phyloP scores from a whole-genome alignment of 2,113 vertebrate genomes.

The Eudyptes chrysolophus region DNA sequence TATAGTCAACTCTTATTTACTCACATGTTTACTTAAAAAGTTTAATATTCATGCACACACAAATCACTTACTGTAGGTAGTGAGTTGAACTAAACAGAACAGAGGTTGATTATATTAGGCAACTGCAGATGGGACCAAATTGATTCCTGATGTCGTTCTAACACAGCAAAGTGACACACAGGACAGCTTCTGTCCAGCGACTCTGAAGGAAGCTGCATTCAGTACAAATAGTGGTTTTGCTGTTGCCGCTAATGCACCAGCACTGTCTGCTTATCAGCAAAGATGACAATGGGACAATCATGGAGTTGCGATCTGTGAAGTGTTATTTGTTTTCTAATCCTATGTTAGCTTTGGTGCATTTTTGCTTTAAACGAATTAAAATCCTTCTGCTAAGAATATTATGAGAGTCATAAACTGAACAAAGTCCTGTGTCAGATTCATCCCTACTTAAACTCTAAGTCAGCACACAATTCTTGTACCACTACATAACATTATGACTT shows the following conservation, averaged over 20 bases:
- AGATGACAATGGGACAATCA: neutral
- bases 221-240: neutral
- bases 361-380: neutral
- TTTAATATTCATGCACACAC: conserved; percentile 36
- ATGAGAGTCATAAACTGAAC: neutral
- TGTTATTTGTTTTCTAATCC: neutral
- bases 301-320: neutral
- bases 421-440: neutral
- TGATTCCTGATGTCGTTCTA: neutral
- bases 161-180: neutral
- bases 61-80: conserved; percentile 5
- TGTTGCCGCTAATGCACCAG: neutral
- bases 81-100: neutral
- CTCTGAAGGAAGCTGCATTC: neutral
- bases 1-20: conserved; percentile 31
- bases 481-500: neutral
- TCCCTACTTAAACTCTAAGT: neutral
- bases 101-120: conserved; percentile 26
- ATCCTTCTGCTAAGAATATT: neutral
- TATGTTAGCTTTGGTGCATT: neutral
- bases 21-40: neutral
- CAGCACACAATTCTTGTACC: neutral
- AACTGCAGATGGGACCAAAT: conserved; percentile 8
- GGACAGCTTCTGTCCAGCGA: neutral
- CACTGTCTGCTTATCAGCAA: neutral